Evolutionary conservation across 2,797 vertebrate genomes (phyloP).

Genomic region (Danio albolineatus): DNA sequence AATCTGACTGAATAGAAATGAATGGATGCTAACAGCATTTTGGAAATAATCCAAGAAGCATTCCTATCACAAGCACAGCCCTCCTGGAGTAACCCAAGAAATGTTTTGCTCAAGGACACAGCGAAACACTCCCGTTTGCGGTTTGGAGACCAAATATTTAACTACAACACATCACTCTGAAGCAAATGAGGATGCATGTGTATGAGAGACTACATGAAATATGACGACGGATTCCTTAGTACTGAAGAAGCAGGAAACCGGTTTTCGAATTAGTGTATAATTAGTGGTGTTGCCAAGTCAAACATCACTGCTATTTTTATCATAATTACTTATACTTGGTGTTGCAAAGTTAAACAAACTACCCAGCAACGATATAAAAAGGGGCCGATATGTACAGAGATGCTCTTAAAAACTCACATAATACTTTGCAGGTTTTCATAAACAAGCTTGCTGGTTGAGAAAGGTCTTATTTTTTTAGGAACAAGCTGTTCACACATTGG

Average conservation of each 20-base stretch:
- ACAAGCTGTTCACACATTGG: too few species aligned
- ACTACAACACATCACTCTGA: not conserved
- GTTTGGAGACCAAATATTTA: conserved; percentile 3
- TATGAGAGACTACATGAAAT: not conserved
- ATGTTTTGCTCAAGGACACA: not conserved
- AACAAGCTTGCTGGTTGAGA: too few species aligned
- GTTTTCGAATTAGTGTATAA: not conserved
- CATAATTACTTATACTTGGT: not conserved
- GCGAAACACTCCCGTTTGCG: not conserved
- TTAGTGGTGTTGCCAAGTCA: not conserved
- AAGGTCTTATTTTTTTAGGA: too few species aligned
- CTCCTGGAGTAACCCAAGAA: not conserved
- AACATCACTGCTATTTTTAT: not conserved
- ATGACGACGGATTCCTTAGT: not conserved
- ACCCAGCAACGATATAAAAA: too few species aligned
- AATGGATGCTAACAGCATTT: conserved; percentile 5
- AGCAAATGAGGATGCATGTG: not conserved
- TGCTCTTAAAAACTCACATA: too few species aligned
- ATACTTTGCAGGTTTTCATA: too few species aligned
- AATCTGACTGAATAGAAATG: not conserved
- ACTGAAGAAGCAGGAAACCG: not conserved
- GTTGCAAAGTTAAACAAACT: not conserved
- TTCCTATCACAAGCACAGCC: not conserved
- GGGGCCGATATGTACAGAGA: too few species aligned
- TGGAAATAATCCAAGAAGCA: not conserved